Conservation (phyloP, 2,888 invertebrate genomes). For the Xestia sexstrigata region DNA sequence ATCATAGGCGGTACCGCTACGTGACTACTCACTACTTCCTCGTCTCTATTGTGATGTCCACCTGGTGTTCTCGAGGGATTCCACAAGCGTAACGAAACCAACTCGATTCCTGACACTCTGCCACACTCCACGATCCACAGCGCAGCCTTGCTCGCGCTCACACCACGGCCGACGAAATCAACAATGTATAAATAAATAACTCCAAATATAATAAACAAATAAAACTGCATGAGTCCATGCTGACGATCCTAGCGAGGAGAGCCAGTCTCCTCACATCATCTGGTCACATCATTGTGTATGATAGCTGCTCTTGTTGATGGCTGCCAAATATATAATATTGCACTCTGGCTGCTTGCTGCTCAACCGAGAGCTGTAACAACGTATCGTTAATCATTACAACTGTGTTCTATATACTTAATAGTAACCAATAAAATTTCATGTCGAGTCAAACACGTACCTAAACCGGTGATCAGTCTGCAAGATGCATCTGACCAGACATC, state of each 20-base stretch:
- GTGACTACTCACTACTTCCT: slow-evolving; percentile 81
- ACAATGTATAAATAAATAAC: slow-evolving; percentile 82
- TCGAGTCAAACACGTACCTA: slow-evolving; percentile 69
- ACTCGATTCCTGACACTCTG: slow-evolving; percentile 50
- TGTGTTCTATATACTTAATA: neutral
- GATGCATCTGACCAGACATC: slow-evolving; percentile 86
- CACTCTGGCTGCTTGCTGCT: slow-evolving; percentile 82
- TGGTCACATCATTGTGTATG: slow-evolving; percentile 59
- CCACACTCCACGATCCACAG: slow-evolving; percentile 57
- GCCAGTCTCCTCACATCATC: slow-evolving; percentile 62
- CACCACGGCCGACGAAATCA: slow-evolving; percentile 79
- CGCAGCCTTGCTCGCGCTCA: slow-evolving; percentile 58
- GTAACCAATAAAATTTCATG: neutral
- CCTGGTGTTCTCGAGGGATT: slow-evolving; percentile 78
- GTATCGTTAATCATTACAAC: slow-evolving; percentile 14
- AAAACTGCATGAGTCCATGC: slow-evolving; percentile 84
- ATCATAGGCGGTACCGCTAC: slow-evolving; percentile 88
- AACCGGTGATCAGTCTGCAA: slow-evolving; percentile 84
- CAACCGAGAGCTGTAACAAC: slow-evolving; percentile 82
- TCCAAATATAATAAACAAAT: slow-evolving; percentile 81
- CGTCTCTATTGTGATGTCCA: slow-evolving; percentile 73
- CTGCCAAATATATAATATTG: slow-evolving; percentile 83
- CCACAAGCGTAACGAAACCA: slow-evolving; percentile 76
- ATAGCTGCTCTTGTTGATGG: slow-evolving; percentile 84
- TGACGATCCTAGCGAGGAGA: slow-evolving; percentile 74